Percentiles rank a stretch among this genome's conserved stretches.
These are phyloP conservation scores for Alsophila aescularia DNA, from an alignment of 2,888 invertebrate species.

Conservation along the genomic window DNA sequence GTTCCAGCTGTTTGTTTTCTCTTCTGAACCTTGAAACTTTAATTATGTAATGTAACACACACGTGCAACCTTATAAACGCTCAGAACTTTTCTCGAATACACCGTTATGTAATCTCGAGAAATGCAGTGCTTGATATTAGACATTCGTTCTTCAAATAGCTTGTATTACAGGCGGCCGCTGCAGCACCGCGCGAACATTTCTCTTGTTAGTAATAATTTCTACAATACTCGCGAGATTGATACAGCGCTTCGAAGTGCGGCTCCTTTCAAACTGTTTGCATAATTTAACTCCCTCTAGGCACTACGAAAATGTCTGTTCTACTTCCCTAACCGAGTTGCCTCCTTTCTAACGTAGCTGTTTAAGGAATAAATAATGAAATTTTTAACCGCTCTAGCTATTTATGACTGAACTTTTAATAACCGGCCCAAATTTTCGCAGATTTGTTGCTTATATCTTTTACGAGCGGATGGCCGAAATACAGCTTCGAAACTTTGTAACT, in stretches of 20 bases:
- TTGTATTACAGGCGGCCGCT: slow-evolving; percentile 12
- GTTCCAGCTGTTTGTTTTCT: background rate
- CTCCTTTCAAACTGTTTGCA: slow-evolving; percentile 31
- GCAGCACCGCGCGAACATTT: background rate
- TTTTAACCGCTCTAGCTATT: slow-evolving; percentile 27
- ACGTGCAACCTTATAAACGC: background rate
- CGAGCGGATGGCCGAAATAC: background rate
- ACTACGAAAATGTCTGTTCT: slow-evolving; percentile 22
- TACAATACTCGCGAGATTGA: slow-evolving; percentile 24
- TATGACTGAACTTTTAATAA: slow-evolving; percentile 32
- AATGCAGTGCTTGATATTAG: slow-evolving; percentile 22
- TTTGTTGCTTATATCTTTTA: slow-evolving; percentile 15
- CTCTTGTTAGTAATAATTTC: slow-evolving; percentile 4
- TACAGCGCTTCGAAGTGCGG: slow-evolving; percentile 6
- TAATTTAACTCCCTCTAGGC: slow-evolving; percentile 27
- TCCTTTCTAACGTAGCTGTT: slow-evolving; percentile 18
- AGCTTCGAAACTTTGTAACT: slow-evolving; percentile 3
- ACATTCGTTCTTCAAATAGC: slow-evolving; percentile 20
- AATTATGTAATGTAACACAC: background rate
- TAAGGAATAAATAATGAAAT: slow-evolving; percentile 32
- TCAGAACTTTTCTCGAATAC: background rate
- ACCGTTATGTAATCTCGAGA: slow-evolving; percentile 5
- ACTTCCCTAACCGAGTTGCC: slow-evolving; percentile 1
- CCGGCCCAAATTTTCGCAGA: slow-evolving; percentile 1
- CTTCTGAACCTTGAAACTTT: background rate